Evolutionary conservation across 2,888 invertebrate genomes (phyloP).

Genomic region (Latrodectus hesperus): DNA sequence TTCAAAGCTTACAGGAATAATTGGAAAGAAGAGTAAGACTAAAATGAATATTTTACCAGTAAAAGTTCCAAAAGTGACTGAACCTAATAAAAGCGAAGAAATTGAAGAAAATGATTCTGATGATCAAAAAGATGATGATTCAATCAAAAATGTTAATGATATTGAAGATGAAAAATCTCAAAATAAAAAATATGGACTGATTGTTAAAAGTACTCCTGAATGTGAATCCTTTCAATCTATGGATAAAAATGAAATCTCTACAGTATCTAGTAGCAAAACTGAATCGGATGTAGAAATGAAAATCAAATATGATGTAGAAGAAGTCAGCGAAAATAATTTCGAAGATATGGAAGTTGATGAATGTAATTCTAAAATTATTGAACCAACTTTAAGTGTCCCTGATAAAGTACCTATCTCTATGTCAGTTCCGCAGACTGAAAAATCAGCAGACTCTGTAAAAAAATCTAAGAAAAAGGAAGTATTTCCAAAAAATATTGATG

Average conservation of each 20-base stretch:
- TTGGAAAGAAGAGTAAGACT: constrained; percentile 45
- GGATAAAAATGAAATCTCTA: too few species aligned
- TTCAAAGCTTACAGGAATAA: constrained; percentile 35
- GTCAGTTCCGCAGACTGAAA: background rate
- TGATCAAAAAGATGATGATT: constrained; percentile 2
- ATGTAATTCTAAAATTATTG: background rate
- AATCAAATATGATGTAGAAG: background rate
- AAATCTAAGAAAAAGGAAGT: constrained; percentile 15
- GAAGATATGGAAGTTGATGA: background rate
- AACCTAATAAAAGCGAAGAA: constrained; percentile 18
- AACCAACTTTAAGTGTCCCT: background rate
- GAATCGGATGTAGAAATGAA: background rate
- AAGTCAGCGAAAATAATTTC: background rate
- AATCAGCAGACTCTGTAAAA: background rate
- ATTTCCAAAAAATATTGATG: constrained; percentile 22
- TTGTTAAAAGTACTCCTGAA: background rate
- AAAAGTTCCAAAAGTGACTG: background rate
- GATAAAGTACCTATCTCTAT: background rate
- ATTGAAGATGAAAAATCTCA: background rate
- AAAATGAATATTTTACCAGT: constrained; percentile 26
- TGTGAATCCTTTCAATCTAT: too few species aligned
- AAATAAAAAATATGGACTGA: background rate
- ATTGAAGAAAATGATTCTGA: constrained; percentile 69
- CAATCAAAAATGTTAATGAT: background rate
- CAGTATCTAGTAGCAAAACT: too few species aligned